Conservation (phyloP, 1,140 invertebrate species). For the Cydia strobilella region DNA sequence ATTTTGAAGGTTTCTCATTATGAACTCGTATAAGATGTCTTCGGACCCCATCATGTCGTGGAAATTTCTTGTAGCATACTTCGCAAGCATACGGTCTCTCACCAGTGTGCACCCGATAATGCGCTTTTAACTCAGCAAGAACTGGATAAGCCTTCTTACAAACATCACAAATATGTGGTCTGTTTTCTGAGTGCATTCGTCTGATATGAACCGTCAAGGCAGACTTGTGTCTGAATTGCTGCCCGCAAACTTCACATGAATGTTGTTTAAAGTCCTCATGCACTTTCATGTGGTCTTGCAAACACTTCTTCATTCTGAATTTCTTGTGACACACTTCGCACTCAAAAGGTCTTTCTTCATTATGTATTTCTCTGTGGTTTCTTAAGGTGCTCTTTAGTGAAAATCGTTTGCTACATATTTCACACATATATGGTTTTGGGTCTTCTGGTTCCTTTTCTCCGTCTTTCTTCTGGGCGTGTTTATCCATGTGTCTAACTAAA, state of each 20-base stretch:
- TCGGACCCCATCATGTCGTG: neutral
- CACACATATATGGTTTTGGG: slow-evolving; percentile 8
- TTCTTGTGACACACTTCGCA: slow-evolving; percentile 3
- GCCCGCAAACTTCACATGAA: neutral
- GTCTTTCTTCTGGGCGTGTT: neutral
- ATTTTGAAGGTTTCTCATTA: neutral
- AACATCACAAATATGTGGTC: neutral
- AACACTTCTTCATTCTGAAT: neutral
- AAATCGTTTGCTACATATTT: slow-evolving; percentile 10
- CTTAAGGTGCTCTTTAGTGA: neutral
- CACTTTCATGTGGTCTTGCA: neutral
- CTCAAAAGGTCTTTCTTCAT: neutral
- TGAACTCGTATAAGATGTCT: slow-evolving; percentile 9
- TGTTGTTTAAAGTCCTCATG: slow-evolving; percentile 5
- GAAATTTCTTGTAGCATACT: slow-evolving; percentile 5
- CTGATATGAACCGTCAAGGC: slow-evolving; percentile 1
- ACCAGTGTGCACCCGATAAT: slow-evolving; percentile 4
- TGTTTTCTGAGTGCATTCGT: slow-evolving; percentile 1
- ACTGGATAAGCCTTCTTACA: slow-evolving; percentile 10
- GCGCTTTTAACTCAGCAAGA: neutral
- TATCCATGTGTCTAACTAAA: slow-evolving; percentile 2
- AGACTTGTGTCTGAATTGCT: slow-evolving; percentile 3
- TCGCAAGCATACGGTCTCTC: slow-evolving; percentile 8
- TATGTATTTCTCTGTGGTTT: slow-evolving; percentile 8
- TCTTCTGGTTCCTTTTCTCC: neutral